Evolutionary conservation across 2,888 invertebrate species (phyloP).

Genomic region (Amphiduros pacificus): DNA sequence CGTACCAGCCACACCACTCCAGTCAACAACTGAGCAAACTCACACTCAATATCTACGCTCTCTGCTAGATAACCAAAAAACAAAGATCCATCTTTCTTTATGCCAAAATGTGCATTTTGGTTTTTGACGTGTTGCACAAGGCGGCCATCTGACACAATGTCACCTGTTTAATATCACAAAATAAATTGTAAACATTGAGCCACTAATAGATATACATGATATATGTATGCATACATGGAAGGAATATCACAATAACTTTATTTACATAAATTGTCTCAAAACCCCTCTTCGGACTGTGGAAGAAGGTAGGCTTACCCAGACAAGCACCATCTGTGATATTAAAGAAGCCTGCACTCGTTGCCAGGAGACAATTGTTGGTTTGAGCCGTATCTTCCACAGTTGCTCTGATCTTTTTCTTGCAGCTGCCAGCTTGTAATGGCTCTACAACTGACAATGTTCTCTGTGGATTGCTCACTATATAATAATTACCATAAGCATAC

Average conservation of each 20-base stretch:
- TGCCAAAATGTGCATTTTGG: conserved; percentile 59
- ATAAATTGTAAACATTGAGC: neutral
- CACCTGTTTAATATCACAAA: conserved; percentile 39
- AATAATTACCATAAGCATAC: conserved; percentile 18
- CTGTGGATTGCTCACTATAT: conserved; percentile 45
- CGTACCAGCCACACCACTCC: conserved; percentile 59
- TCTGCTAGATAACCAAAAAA: conserved; percentile 57
- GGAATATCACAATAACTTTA: neutral
- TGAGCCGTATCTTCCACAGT: conserved; percentile 45
- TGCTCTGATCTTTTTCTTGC: conserved; percentile 35
- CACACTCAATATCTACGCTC: conserved; percentile 41
- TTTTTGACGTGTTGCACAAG: conserved; percentile 53
- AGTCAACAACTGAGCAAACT: conserved; percentile 55
- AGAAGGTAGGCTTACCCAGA: conserved; percentile 54
- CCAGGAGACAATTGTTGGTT: conserved; percentile 47
- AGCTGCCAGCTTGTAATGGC: conserved; percentile 47
- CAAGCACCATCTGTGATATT: conserved; percentile 52
- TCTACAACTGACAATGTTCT: conserved; percentile 55
- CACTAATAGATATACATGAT: neutral
- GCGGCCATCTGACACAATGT: conserved; percentile 52
- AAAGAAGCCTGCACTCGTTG: conserved; percentile 59
- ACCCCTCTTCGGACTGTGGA: no score
- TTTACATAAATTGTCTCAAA: no score
- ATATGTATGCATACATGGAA: neutral
- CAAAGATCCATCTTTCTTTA: conserved; percentile 52